These are phyloP conservation scores for Achlya flavicornis DNA, from an alignment of 2,888 invertebrate genomes.

Conservation along the genomic window DNA sequence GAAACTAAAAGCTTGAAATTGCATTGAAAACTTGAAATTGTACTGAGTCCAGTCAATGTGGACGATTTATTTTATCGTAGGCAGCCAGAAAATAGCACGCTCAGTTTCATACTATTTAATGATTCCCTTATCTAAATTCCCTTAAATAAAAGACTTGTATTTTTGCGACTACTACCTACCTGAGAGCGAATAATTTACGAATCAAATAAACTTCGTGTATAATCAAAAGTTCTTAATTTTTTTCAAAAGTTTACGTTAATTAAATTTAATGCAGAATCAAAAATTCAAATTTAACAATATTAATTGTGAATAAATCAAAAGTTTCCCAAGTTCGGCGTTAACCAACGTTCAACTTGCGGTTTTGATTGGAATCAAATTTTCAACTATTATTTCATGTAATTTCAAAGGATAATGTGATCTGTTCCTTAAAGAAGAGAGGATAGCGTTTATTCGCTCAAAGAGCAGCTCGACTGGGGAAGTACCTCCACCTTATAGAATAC, in stretches of 20 bases:
- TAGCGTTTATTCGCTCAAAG: no score
- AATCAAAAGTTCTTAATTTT: conserved; percentile 17
- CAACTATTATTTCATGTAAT: conserved; percentile 42
- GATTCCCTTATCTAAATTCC: no score
- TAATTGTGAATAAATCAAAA: conserved; percentile 52
- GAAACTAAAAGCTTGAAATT: no score
- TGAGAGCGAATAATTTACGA: not conserved
- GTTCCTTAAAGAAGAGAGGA: conserved; percentile 25
- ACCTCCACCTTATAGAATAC: no score
- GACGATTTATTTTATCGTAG: no score
- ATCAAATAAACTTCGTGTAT: conserved; percentile 5
- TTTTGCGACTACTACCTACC: no score
- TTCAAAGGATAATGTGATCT: conserved; percentile 38
- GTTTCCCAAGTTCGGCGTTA: conserved; percentile 42
- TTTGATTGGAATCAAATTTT: conserved; percentile 48
- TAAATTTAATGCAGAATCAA: conserved; percentile 33
- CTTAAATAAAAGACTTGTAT: no score
- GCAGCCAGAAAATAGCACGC: no score
- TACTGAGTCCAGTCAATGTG: no score
- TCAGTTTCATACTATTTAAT: no score
- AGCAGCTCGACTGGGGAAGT: no score
- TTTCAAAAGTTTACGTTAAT: conserved; percentile 16
- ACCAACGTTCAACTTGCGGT: conserved; percentile 40
- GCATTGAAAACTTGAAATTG: no score
- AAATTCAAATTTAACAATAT: conserved; percentile 51